phyloP scores from a whole-genome alignment of 2,113 vertebrate species.

The Ahaetulla prasina region DNA sequence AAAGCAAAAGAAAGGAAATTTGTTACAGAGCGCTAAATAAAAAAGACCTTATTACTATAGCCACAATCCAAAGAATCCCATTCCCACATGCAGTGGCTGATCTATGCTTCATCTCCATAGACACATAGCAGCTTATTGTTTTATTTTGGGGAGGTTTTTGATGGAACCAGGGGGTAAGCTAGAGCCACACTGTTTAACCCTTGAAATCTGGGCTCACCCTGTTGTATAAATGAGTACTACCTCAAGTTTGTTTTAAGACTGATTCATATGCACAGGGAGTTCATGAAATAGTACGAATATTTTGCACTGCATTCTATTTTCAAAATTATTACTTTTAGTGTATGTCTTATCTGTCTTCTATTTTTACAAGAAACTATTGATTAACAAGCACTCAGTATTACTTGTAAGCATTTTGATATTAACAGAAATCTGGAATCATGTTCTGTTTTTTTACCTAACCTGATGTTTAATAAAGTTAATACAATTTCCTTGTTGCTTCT shows the following conservation, averaged over 20 bases:
- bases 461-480: conserved; percentile 18
- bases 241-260: background rate
- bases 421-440: background rate
- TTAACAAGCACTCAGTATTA: background rate
- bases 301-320: background rate
- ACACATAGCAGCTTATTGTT: background rate
- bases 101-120: background rate
- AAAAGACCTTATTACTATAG: background rate
- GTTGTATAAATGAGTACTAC: background rate
- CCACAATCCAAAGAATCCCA: background rate
- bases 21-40: background rate
- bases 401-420: background rate
- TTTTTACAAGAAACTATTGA: background rate
- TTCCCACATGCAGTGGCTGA: background rate
- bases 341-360: background rate
- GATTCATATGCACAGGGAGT: background rate
- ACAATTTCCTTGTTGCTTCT: background rate
- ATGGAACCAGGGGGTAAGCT: background rate
- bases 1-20: background rate
- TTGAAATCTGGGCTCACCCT: background rate
- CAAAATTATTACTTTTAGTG: background rate
- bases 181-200: background rate
- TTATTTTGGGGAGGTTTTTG: background rate
- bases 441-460: background rate
- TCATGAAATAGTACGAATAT: background rate